Base-by-base conservation (phyloP, 2,797 vertebrate species). In the Rhinogobio ventralis region DNA sequence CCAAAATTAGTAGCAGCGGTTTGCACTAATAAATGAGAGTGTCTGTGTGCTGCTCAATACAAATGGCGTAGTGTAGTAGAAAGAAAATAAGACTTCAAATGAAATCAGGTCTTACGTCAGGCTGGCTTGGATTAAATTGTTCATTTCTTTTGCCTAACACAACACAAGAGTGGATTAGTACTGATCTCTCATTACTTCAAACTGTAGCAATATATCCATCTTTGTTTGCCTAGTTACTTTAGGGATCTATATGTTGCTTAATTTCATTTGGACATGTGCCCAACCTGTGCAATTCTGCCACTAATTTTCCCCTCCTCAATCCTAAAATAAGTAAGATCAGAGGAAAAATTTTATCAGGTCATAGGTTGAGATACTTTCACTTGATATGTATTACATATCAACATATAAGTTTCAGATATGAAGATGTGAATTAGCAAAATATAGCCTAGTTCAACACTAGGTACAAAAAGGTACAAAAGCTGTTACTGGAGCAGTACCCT, bases 181-280 rank as follows among this genome's bases (percentile, higher is more conserved):
- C 73, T 84, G 73, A 84, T 84, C 82, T 77, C 82, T 77, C 64
- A 84, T 84, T 76, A 57, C 82, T 77, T 77, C 1, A 57, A 68
- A n/a, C 36, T 66, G 82, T 77, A 83, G 36, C 49, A 10, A 77
- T 83, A 57, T 55, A 84, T 84, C 82, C 36, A 57, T 84, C 72
- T 77, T 77, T 84, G 82, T 83, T 84, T 77, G 62, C 62, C 11
- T 68, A 76, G 77, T 77, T 77, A 67, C 73, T 84, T 77, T 46
- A 69, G 60, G 46, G 73, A 84, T 76, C 82, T 77, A 57, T 75
- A 51, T 77, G 73, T 68, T n/a, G 73, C 73, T 25, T 76, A 68
- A 77, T 84, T 57, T 69, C 4, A 77, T 77, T 55, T 84, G 82
- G 73, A 77, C 62, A 76, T 42, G n/a, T 51, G 60, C 60, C 72